A percentile compares a stretch with the other conserved stretches of the same genome.
These are phyloP conservation scores for Myotis daubentonii DNA, from an alignment of 2,797 vertebrate species.

Conservation along the genomic window DNA sequence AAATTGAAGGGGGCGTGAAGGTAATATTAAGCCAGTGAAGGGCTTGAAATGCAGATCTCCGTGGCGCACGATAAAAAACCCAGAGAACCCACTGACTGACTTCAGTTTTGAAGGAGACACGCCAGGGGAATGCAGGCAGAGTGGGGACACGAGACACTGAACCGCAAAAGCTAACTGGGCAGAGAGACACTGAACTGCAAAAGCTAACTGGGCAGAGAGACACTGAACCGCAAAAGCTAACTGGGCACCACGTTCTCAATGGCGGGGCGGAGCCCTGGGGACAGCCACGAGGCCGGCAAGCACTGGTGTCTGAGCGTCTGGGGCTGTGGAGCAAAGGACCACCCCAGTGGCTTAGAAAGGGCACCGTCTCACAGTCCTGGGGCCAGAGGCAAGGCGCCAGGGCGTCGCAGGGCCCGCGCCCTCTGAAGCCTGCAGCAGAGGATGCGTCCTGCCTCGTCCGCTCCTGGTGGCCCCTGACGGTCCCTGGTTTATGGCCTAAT, in stretches of 20 bases:
- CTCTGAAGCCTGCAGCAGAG: not conserved
- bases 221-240: rapidly evolving
- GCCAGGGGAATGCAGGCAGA: not conserved
- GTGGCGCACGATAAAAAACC: no score
- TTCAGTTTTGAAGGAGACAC: not conserved
- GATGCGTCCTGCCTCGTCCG: not conserved
- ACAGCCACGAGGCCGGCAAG: rapidly evolving
- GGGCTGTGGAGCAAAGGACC: not conserved
- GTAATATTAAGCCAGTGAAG: not conserved
- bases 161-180: rapidly evolving
- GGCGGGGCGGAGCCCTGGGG: rapidly evolving
- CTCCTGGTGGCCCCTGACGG: not conserved
- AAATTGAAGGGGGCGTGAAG: not conserved
- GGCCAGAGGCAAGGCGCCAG: no score
- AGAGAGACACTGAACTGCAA: rapidly evolving
- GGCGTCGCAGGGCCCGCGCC: not conserved
- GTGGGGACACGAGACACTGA: rapidly evolving
- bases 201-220: no score
- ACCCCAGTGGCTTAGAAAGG: rapidly evolving
- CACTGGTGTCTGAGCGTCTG: rapidly evolving
- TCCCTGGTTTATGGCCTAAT: not conserved
- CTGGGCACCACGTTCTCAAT: rapidly evolving
- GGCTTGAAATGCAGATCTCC: not conserved
- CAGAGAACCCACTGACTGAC: not conserved
- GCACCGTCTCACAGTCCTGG: rapidly evolving